Conservation (phyloP, 1,140 invertebrate species). For the Drosophila auraria region DNA sequence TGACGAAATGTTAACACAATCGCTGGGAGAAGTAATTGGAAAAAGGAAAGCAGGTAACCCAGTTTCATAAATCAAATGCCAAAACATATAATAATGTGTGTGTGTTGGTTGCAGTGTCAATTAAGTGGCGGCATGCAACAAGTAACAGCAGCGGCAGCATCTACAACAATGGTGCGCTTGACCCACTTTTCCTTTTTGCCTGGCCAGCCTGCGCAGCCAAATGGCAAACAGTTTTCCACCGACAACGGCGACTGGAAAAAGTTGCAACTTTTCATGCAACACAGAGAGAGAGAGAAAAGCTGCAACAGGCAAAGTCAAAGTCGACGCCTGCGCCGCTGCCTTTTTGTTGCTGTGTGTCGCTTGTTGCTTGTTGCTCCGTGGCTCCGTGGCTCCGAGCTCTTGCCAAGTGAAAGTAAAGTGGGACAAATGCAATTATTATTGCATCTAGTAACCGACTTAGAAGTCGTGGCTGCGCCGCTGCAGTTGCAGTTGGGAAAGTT, state of each 20-base stretch:
- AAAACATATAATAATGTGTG: constrained; percentile 14
- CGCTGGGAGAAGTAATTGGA: neutral
- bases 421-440: constrained; percentile 85
- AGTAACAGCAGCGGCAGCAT: constrained; percentile 60
- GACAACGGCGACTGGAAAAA: constrained; percentile 69
- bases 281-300: constrained; percentile 28
- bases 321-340: constrained; percentile 47
- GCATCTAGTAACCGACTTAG: constrained; percentile 84
- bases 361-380: neutral
- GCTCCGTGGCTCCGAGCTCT: neutral
- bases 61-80: constrained; percentile 65
- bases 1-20: constrained; percentile 69
- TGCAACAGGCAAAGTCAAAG: constrained; percentile 73
- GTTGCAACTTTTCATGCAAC: constrained; percentile 80
- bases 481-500: constrained; percentile 73
- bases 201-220: constrained; percentile 40
- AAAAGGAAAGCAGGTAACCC: constrained; percentile 66
- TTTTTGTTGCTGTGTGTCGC: constrained; percentile 20
- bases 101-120: constrained; percentile 50
- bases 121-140: constrained; percentile 71
- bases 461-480: constrained; percentile 61
- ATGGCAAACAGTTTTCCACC: constrained; percentile 78
- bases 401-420: constrained; percentile 85
- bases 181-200: constrained; percentile 83
- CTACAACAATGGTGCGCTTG: constrained; percentile 80